These are phyloP conservation scores for Drosophila mimetica DNA, from an alignment of 2,888 invertebrate genomes.

Conservation along the genomic window DNA sequence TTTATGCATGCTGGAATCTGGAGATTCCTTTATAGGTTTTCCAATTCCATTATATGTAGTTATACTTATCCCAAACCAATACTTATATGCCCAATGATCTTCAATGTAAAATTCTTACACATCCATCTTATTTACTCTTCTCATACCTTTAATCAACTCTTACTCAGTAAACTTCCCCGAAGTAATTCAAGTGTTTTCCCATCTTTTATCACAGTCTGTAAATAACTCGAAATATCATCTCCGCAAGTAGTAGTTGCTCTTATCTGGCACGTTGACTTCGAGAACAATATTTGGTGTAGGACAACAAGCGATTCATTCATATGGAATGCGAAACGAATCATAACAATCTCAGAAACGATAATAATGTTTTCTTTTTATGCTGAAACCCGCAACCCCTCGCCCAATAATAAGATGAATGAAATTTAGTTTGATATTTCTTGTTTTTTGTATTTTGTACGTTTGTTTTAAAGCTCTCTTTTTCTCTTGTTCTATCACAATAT, in stretches of 20 bases:
- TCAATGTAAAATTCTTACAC: too few relatives aligned
- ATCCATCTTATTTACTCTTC: not conserved
- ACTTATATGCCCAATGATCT: too few relatives aligned
- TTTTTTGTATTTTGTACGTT: conserved; percentile 54
- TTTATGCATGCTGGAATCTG: too few relatives aligned
- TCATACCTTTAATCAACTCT: not conserved
- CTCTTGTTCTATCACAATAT: conserved; percentile 71
- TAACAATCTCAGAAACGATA: not conserved
- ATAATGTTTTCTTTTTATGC: not conserved
- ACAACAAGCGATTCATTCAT: conserved; percentile 17
- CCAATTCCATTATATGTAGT: too few relatives aligned
- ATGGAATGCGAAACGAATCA: conserved; percentile 11
- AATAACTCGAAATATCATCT: conserved; percentile 24
- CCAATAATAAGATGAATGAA: conserved; percentile 35
- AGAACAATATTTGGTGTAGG: conserved; percentile 14
- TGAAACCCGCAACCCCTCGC: conserved; percentile 14
- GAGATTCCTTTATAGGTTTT: too few relatives aligned
- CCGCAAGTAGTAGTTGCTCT: conserved; percentile 3
- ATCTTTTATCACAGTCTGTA: conserved; percentile 9
- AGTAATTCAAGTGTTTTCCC: conserved; percentile 19
- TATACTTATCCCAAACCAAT: too few relatives aligned
- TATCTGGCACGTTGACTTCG: conserved; percentile 35
- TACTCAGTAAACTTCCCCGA: conserved; percentile 3
- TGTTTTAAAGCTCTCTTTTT: conserved; percentile 49
- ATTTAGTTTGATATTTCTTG: conserved; percentile 52